Evolutionary conservation across 2,888 invertebrate genomes (phyloP).

Genomic region (Synanthedon tipuliformis): DNA sequence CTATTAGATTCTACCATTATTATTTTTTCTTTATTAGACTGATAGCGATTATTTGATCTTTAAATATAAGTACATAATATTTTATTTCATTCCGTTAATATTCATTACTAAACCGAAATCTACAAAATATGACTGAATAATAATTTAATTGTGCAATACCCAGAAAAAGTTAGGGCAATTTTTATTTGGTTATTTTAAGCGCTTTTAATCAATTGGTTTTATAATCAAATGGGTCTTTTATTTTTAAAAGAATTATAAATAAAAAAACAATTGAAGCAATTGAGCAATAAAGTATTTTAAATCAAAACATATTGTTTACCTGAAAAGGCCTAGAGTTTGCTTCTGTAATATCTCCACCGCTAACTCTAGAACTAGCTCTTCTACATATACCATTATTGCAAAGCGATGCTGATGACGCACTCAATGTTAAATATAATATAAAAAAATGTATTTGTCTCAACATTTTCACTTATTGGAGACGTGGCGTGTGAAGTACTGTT

Average conservation of each 20-base stretch:
- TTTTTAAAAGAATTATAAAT: too few relatives aligned
- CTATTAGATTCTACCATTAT: too few relatives aligned
- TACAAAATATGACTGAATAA: too few relatives aligned
- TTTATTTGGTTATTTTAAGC: neutral
- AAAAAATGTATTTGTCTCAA: constrained; percentile 20
- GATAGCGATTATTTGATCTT: too few relatives aligned
- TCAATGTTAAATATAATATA: constrained; percentile 21
- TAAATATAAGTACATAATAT: too few relatives aligned
- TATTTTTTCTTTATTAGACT: too few relatives aligned
- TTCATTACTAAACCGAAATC: too few relatives aligned
- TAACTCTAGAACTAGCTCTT: constrained; percentile 24
- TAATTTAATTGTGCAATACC: too few relatives aligned
- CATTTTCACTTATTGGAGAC: constrained; percentile 18
- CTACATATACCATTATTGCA: constrained; percentile 27
- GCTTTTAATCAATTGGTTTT: too few relatives aligned
- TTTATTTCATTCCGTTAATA: too few relatives aligned
- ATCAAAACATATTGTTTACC: constrained; percentile 19
- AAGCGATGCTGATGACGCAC: constrained; percentile 17
- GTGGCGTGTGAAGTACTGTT: too few relatives aligned
- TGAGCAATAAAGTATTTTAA: neutral
- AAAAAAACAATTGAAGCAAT: neutral
- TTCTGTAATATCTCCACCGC: constrained; percentile 32
- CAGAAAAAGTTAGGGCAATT: too few relatives aligned
- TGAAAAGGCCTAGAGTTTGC: constrained; percentile 49
- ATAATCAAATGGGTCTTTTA: neutral